Evolutionary conservation across 2,797 vertebrate genomes (phyloP), one percentile per base, ranked within the genome.

Genomic region (Emys orbicularis): DNA sequence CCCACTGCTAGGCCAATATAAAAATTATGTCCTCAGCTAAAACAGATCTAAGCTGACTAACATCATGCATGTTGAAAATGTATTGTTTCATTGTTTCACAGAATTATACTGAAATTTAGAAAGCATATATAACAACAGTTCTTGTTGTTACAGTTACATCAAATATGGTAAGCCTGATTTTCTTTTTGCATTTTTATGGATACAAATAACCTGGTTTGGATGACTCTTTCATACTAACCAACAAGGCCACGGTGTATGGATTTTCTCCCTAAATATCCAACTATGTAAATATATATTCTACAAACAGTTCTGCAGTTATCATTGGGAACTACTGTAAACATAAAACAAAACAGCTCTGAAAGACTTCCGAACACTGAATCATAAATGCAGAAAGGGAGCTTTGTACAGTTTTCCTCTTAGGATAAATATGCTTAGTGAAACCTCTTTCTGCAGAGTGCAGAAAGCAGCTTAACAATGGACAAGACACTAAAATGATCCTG

Each of bases 241-340:
- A 94, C 83, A 88, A 97, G 93, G 96, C 97, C 94, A 83, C 4
- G 37, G 82, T 88, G 25, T 61, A 95, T 34, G 79, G 95, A 95
- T 95, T 92, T 88, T 95, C 89, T 83, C 84, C 47, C 53, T 84
- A 96, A 95, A 94, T 74, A 94, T 37, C 90, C 88, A 53, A 81
- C 59, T 84, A 80, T 44, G 92, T 94, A 91, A 94, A 96, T 21
- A 90, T 57, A 27, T 56, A 61, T 80, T 91, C 80, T 82, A 79
- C 82, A 65, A 23, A 50, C 1, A n/a, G 86, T 56, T 94, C 85
- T 83, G 95, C 34, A 92, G 88, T 59, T 1, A 0, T 52, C 61
- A 89, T 90, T 1, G 4, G 57, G 92, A 89, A 52, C 72, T 49
- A 37, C 2, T 2, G 74, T 5, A 81, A 92, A 85, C 88, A 85